A percentile compares a stretch with the other conserved stretches of the same genome.
These are phyloP conservation scores for Phylloscopus collybita DNA, from an alignment of 2,797 vertebrate genomes.

Conservation along the genomic window DNA sequence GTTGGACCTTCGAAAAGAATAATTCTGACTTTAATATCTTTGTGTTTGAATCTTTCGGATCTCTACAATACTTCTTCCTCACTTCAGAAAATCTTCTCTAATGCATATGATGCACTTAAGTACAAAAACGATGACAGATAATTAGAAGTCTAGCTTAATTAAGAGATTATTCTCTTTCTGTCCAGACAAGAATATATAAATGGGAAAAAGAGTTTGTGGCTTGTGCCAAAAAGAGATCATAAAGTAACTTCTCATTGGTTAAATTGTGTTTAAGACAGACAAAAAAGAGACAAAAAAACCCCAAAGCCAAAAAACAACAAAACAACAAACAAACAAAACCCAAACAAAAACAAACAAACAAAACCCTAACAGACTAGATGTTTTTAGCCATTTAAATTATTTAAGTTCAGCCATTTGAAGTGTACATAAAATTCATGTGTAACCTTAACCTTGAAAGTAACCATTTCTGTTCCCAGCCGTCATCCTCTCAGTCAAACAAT, in stretches of 20 bases:
- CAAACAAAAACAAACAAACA: no score
- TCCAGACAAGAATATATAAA: neutral
- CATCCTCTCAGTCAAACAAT: neutral
- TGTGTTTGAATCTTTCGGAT: neutral
- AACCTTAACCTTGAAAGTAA: neutral
- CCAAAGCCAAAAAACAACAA: no score
- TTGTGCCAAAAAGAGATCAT: neutral
- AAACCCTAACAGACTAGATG: neutral
- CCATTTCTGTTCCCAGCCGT: neutral
- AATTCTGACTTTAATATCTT: neutral
- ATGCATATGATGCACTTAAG: neutral
- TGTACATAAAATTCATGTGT: neutral
- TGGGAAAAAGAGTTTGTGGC: neutral
- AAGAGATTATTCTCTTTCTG: neutral
- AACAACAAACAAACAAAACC: no score
- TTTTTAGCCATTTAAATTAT: neutral
- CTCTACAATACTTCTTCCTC: neutral
- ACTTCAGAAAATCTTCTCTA: neutral
- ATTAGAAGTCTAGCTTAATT: neutral
- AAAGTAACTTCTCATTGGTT: neutral
- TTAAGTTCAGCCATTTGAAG: neutral
- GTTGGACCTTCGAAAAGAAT: neutral
- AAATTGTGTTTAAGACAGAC: neutral
- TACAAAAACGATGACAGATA: neutral
- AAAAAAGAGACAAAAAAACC: neutral